These are phyloP conservation scores for Phoxinus phoxinus DNA, from an alignment of 2,113 vertebrate species.

Conservation along the genomic window DNA sequence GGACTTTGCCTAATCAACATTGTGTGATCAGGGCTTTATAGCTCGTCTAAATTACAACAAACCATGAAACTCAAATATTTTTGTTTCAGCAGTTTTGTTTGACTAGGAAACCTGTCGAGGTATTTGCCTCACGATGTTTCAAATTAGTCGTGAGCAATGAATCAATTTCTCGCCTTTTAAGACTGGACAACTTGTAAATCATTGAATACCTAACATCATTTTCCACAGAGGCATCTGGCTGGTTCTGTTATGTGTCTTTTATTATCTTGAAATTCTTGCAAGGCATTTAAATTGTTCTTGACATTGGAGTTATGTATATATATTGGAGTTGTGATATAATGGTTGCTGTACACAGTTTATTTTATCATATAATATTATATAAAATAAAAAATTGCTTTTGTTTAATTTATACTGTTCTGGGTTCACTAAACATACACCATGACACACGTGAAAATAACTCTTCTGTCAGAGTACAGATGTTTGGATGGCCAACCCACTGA, in stretches of 20 bases:
- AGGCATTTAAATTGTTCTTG: conserved; percentile 3
- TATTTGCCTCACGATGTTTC: conserved; percentile 29
- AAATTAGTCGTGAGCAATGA: conserved; percentile 32
- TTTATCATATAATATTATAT: not conserved
- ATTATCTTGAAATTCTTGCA: not conserved
- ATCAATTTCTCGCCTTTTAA: conserved; percentile 34
- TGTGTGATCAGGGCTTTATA: not conserved
- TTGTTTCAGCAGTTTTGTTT: conserved; percentile 29
- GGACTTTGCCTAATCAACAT: not conserved
- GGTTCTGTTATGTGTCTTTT: not conserved
- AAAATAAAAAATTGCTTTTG: not conserved
- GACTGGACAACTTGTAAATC: conserved; percentile 27
- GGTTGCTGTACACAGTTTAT: not conserved
- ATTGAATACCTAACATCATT: conserved; percentile 29
- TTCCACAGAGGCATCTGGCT: conserved; percentile 5
- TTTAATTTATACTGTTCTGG: not conserved
- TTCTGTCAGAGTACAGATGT: not conserved
- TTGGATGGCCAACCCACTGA: not conserved
- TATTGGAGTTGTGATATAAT: not conserved
- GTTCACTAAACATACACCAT: not conserved
- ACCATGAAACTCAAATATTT: conserved; percentile 20
- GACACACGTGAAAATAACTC: not conserved
- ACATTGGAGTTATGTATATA: not conserved
- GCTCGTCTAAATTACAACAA: not conserved
- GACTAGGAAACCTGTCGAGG: conserved; percentile 15